Conservation (phyloP, 2,113 vertebrate species). For the Propithecus coquereli region DNA sequence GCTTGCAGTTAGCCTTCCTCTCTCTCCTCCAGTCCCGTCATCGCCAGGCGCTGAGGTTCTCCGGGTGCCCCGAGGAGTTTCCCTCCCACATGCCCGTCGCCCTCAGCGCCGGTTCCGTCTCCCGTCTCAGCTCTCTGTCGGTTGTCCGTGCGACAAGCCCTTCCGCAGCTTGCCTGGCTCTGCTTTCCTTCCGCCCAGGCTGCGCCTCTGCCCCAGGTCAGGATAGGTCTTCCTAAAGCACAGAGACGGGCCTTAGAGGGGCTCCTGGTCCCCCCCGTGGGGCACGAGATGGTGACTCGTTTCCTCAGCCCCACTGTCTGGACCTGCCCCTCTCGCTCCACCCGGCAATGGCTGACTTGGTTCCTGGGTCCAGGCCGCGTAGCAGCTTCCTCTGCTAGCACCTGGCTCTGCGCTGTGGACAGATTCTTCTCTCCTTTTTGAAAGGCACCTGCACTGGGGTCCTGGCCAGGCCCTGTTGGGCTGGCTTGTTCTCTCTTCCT, state of each 20-base stretch:
- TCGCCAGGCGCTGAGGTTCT: too few relatives aligned
- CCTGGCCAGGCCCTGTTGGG: accelerated
- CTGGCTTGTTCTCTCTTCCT: too few relatives aligned
- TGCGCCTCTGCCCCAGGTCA: not conserved
- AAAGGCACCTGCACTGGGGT: not conserved
- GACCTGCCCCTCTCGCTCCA: accelerated
- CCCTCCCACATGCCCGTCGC: too few relatives aligned
- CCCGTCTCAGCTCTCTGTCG: too few relatives aligned
- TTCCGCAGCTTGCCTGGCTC: not conserved
- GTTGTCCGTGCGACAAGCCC: not conserved
- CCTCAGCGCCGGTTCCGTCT: too few relatives aligned
- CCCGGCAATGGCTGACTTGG: accelerated
- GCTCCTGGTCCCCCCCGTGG: accelerated
- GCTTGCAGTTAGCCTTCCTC: accelerated
- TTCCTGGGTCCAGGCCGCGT: accelerated
- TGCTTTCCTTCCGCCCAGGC: too few relatives aligned
- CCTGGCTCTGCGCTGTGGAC: accelerated
- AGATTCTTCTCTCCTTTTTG: accelerated
- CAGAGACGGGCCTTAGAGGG: not conserved
- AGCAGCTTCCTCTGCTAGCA: not conserved
- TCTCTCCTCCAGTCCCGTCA: not conserved
- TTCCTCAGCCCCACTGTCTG: not conserved
- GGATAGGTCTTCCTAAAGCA: not conserved
- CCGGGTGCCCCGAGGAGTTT: accelerated
- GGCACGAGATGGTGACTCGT: accelerated